Conservation (phyloP, 2,888 invertebrate genomes). For the Hololepta plana region DNA sequence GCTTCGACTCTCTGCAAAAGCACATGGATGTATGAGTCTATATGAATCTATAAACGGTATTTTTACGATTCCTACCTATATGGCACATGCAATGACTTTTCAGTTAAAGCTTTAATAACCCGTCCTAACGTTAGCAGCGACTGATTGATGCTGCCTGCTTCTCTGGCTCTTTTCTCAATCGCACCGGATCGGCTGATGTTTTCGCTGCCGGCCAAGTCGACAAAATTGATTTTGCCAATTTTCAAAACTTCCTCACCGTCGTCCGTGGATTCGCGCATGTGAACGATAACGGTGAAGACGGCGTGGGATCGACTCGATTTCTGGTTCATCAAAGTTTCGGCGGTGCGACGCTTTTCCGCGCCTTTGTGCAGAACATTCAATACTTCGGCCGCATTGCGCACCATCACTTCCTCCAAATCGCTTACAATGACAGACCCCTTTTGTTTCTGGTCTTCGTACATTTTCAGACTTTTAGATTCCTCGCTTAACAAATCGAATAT, state of each 20-base stretch:
- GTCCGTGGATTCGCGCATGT: conserved; percentile 74
- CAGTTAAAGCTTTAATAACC: conserved; percentile 88
- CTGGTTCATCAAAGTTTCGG: conserved; percentile 87
- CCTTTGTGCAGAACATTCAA: conserved; percentile 80
- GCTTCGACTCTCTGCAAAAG: conserved; percentile 86
- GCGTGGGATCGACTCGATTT: conserved; percentile 93
- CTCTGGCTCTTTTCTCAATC: conserved; percentile 68
- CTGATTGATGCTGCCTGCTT: conserved; percentile 95
- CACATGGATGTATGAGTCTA: too few relatives aligned
- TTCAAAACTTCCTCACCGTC: conserved; percentile 86
- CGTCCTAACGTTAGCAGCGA: conserved; percentile 84
- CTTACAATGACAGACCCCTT: conserved; percentile 86
- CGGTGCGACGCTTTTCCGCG: conserved; percentile 70
- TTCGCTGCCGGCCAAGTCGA: conserved; percentile 94
- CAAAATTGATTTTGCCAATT: conserved; percentile 92
- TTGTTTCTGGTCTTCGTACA: conserved; percentile 57
- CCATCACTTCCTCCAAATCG: conserved; percentile 81
- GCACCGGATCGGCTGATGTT: conserved; percentile 94
- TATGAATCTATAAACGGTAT: too few relatives aligned
- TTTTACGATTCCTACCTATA: too few relatives aligned
- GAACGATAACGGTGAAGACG: conserved; percentile 85
- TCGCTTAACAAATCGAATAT: conserved; percentile 75
- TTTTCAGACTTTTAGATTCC: conserved; percentile 47
- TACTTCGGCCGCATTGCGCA: conserved; percentile 73
- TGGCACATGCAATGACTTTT: conserved; percentile 82